Conservation (phyloP, 2,113 vertebrate genomes). For the Macroglossus sobrinus region DNA sequence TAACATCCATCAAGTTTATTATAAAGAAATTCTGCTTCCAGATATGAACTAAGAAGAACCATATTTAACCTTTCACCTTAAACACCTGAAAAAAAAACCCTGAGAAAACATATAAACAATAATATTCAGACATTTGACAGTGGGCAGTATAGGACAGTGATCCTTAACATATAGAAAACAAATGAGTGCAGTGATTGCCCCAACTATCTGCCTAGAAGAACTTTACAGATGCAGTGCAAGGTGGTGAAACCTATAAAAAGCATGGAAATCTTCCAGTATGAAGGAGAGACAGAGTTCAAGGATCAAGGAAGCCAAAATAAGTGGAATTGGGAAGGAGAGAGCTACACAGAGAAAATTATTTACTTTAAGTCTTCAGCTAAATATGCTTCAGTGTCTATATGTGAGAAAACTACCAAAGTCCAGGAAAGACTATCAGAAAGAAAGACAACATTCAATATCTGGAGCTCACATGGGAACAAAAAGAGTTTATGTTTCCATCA, state of each 20-base stretch:
- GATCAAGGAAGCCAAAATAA: background rate
- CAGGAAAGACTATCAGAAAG: background rate
- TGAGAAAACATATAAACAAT: background rate
- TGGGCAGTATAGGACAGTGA: background rate
- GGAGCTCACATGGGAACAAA: background rate
- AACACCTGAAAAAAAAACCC: background rate
- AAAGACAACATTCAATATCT: background rate
- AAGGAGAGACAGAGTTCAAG: background rate
- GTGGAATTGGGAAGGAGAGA: background rate
- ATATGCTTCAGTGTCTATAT: background rate
- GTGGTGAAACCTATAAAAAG: background rate
- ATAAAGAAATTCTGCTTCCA: background rate
- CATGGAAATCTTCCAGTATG: background rate
- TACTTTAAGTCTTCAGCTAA: background rate
- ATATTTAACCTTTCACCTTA: background rate
- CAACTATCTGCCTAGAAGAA: background rate
- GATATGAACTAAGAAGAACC: background rate
- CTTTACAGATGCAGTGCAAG: background rate
- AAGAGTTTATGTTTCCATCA: background rate
- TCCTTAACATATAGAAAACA: background rate
- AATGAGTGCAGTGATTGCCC: background rate
- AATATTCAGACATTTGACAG: background rate
- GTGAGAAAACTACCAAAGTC: background rate
- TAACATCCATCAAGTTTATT: background rate
- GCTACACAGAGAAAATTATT: background rate